Base-by-base conservation (phyloP, 2,113 vertebrate genomes). In the Ochotona curzoniae region DNA sequence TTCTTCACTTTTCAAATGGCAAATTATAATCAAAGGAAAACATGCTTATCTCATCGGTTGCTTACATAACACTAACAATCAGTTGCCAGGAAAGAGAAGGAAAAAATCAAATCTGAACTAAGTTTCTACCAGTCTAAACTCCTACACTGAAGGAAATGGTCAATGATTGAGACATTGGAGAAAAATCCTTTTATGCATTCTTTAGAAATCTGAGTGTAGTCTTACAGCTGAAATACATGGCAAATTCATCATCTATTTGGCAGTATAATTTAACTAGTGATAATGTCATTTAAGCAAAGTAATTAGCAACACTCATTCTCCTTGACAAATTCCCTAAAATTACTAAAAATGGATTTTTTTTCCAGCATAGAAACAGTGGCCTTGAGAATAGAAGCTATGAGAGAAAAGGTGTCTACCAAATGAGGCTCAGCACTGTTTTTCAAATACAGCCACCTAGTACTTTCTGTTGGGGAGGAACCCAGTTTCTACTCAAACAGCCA, bases 1-100 rank as follows among this genome's bases (percentile, higher is more conserved):
- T 30, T 13, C 23, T 14, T 85, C 1, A 49, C 88, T 73, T 76
- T 67, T 61, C 21, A 7, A 61, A 71, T 15, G 35, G 23, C 8
- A 87, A 75, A 74, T 82, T 85, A 7, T 32, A 82, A 35, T 61
- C 74, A 71, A 83, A 91, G 54, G 69, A 89, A 89, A 93, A 66
- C 28, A 60, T 60, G 17, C 30, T 25, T 83, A 60, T 32, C 25
- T 35, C 57, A 57, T 32, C 73, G 12, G 3, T 94, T 75, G 71
- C 69, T 54, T 32, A 25, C 47, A 7, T 74, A 47, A 7, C 13
- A 64, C 4, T 82, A 70, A 44, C 26, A 81, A 81, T 70, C 63
- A 80, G 32, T 91, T 84, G 61, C 91, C 26, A 89, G 8, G 63
- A 38, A 57, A 92, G 18, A 8, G 73, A 44, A n/a, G 1, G 93